Conservation (phyloP, 2,113 vertebrate species). For the Pterocles gutturalis region DNA sequence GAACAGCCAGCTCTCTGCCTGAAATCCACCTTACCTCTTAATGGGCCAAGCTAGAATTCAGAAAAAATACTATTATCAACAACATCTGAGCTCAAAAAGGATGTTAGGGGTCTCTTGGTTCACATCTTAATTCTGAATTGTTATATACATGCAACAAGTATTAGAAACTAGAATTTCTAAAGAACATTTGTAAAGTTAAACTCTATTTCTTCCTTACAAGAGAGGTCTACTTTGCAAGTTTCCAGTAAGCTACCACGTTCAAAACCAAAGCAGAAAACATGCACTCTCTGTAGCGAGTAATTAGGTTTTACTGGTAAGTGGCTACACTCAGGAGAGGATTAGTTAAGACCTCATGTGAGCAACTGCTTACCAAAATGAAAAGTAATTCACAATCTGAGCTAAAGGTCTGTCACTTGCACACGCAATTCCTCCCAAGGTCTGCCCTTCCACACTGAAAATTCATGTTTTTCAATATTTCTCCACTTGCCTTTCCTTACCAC, state of each 20-base stretch:
- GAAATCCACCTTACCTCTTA: neutral
- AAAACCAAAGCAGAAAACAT: neutral
- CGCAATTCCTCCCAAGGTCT: neutral
- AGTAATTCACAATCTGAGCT: neutral
- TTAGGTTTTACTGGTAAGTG: neutral
- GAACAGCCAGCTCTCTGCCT: neutral
- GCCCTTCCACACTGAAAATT: neutral
- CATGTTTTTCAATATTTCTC: neutral
- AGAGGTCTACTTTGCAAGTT: neutral
- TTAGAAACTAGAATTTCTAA: neutral
- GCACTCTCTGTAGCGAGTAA: neutral
- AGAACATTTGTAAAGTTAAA: neutral
- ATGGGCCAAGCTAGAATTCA: neutral
- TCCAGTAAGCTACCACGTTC: neutral
- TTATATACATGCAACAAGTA: neutral
- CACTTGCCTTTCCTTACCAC: neutral
- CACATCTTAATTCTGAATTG: neutral
- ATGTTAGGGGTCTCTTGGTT: neutral
- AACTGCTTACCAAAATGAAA: neutral
- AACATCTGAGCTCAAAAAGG: neutral
- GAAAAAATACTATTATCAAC: neutral
- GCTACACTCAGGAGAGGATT: neutral
- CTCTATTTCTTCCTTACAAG: neutral
- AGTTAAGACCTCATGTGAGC: neutral
- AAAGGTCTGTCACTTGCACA: neutral